Evolutionary conservation across 2,888 invertebrate species (phyloP).

Genomic region (Coenonympha arcania): DNA sequence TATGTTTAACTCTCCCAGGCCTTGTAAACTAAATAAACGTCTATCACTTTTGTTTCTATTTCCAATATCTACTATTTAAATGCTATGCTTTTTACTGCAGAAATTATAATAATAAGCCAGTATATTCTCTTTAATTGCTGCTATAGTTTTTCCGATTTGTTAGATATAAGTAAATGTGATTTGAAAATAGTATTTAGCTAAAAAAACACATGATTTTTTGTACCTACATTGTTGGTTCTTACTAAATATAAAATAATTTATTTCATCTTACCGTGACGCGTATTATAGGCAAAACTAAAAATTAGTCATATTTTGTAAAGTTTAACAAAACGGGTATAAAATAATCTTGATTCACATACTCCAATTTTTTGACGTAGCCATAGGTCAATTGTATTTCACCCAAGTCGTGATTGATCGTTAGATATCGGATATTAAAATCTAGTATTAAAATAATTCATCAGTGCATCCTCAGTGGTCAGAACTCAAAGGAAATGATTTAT

Average conservation of each 20-base stretch:
- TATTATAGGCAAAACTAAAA: too few relatives aligned
- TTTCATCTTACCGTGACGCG: too few relatives aligned
- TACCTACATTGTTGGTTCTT: too few relatives aligned
- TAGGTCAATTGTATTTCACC: background rate
- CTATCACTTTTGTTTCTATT: background rate
- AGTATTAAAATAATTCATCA: conserved; percentile 36
- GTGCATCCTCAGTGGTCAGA: conserved; percentile 34
- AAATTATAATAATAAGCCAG: too few relatives aligned
- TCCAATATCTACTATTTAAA: conserved; percentile 4
- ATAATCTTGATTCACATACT: background rate
- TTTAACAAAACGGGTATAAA: background rate
- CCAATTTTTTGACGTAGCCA: background rate
- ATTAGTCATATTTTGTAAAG: too few relatives aligned
- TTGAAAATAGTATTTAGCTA: too few relatives aligned
- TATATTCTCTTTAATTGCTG: too few relatives aligned
- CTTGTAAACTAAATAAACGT: background rate
- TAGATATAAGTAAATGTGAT: too few relatives aligned
- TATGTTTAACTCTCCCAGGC: conserved; percentile 14
- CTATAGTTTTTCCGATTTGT: too few relatives aligned
- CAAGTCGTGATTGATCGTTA: background rate
- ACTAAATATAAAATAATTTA: too few relatives aligned
- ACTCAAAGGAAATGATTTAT: conserved; percentile 72
- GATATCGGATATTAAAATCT: conserved; percentile 25
- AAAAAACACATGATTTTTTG: too few relatives aligned
- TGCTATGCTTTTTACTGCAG: background rate